Evolutionary conservation across 2,797 vertebrate species (phyloP).

Genomic region (Sylvia borin): DNA sequence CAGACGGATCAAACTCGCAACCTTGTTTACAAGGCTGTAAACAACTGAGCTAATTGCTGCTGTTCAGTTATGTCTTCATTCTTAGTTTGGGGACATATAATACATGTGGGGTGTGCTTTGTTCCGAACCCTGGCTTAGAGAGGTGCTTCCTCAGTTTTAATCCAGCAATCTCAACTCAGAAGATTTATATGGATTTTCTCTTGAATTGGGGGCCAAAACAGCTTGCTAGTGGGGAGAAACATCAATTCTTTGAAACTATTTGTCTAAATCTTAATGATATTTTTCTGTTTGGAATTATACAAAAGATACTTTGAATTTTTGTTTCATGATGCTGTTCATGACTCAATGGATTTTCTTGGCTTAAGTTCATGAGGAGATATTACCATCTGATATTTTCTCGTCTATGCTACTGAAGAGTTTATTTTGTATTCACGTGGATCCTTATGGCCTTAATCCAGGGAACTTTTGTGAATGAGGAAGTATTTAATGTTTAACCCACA

Average conservation of each 20-base stretch:
- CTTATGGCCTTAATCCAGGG: not conserved
- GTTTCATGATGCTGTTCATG: not conserved
- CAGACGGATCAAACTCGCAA: accelerated
- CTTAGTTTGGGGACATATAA: not conserved
- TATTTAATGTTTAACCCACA: not conserved
- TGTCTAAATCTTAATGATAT: not conserved
- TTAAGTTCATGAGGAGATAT: not conserved
- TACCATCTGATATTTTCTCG: not conserved
- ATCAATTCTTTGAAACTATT: not conserved
- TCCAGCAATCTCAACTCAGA: not conserved
- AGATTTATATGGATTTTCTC: not conserved
- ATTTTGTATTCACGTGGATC: not conserved
- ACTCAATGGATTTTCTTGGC: not conserved
- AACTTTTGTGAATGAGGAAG: not conserved
- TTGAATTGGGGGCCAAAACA: not conserved
- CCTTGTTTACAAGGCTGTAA: not conserved
- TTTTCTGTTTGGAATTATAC: not conserved
- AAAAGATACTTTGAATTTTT: not conserved
- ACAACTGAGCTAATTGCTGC: not conserved
- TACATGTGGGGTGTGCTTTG: not conserved
- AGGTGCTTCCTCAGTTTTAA: not conserved
- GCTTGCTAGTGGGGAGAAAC: not conserved
- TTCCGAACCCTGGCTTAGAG: not conserved
- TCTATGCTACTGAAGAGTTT: not conserved
- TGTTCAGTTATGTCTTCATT: not conserved